phyloP scores from a whole-genome alignment of 2,888 invertebrate species.

The Aleiodes leptofemur region DNA sequence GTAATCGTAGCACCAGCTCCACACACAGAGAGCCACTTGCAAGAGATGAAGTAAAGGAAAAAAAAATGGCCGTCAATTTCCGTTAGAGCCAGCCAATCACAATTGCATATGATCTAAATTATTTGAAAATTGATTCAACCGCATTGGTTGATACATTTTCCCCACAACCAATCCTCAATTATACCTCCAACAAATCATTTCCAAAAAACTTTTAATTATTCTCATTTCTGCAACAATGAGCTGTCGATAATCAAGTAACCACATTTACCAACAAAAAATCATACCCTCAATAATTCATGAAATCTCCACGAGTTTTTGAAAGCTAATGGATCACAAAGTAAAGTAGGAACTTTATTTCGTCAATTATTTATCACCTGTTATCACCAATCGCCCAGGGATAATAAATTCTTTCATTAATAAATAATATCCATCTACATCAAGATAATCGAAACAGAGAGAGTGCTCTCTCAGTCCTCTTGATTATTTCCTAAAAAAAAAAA shows the following conservation, averaged over 20 bases:
- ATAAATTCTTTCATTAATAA: not conserved
- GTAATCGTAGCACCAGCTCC: conserved; percentile 6
- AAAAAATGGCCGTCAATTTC: conserved; percentile 19
- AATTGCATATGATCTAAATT: too few relatives aligned
- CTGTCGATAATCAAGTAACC: conserved; percentile 1
- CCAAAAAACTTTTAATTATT: not conserved
- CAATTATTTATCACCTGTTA: not conserved
- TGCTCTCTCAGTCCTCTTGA: too few relatives aligned
- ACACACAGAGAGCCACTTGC: conserved; percentile 24
- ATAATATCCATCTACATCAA: not conserved
- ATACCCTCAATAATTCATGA: too few relatives aligned
- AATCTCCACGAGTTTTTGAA: too few relatives aligned
- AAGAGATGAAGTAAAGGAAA: not conserved
- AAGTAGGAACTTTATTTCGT: not conserved
- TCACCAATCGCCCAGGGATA: not conserved
- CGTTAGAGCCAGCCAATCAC: conserved; percentile 5
- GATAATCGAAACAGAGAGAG: too few relatives aligned
- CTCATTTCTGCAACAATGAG: not conserved
- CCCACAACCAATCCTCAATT: not conserved
- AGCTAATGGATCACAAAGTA: too few relatives aligned
- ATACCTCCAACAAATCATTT: too few relatives aligned
- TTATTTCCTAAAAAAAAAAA: too few relatives aligned
- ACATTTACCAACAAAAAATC: not conserved
- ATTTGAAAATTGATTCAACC: not conserved
- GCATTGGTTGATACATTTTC: not conserved